Percentiles rank a stretch among this genome's conserved stretches.
Evolutionary conservation across 2,797 vertebrate species (phyloP).

Genomic region (Lycodopsis pacificus): DNA sequence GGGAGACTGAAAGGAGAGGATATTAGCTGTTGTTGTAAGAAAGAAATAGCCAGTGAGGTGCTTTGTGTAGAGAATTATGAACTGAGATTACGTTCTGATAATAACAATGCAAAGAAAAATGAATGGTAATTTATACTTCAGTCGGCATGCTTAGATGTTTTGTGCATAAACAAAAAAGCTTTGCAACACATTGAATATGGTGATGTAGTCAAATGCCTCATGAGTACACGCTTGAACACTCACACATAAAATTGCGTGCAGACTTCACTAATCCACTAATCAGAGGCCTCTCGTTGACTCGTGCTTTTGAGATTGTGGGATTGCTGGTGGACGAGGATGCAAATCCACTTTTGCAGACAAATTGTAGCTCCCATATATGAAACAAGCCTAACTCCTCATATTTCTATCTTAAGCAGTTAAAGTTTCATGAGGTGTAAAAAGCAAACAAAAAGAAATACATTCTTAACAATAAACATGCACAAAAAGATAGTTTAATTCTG

Average conservation of each 20-base stretch:
- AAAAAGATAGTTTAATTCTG: neutral
- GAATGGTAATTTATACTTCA: neutral
- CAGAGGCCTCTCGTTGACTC: neutral
- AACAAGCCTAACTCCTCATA: neutral
- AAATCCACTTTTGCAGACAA: too few species aligned
- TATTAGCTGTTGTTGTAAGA: constrained; percentile 35
- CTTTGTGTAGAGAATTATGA: constrained; percentile 9
- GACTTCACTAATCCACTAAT: constrained; percentile 1
- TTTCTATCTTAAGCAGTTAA: neutral
- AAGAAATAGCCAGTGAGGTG: neutral
- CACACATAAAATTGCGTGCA: neutral
- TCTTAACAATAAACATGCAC: neutral
- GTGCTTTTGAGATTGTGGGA: constrained; percentile 6
- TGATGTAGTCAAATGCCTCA: neutral
- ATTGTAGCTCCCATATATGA: neutral
- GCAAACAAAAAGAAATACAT: neutral
- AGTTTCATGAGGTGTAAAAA: neutral
- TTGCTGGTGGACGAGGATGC: neutral
- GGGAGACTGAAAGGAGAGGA: constrained; percentile 33
- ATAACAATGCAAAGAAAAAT: constrained; percentile 9
- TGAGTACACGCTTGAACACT: neutral
- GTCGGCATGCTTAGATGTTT: neutral
- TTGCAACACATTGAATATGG: neutral
- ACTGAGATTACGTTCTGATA: constrained; percentile 14
- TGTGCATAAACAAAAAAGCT: neutral